Conservation (phyloP, 1,140 invertebrate genomes). For the Melanaphis sacchari region DNA sequence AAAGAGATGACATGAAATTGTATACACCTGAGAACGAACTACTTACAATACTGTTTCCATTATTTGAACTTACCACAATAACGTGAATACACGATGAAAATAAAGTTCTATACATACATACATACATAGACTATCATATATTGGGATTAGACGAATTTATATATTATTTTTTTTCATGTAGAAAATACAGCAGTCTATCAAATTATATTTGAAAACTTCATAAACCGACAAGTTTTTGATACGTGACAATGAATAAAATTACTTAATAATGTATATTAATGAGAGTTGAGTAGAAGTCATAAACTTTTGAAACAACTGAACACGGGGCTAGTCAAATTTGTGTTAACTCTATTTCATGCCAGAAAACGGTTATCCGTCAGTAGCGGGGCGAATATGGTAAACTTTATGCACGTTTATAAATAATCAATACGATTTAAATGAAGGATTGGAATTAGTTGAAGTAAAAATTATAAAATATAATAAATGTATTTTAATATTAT, state of each 20-base stretch:
- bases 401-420: neutral
- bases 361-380: neutral
- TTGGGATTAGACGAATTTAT: neutral
- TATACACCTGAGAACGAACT: neutral
- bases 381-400: too few relatives aligned
- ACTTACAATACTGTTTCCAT: neutral
- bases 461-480: neutral
- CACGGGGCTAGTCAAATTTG: neutral
- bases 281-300: neutral
- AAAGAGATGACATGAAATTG: neutral
- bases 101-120: neutral
- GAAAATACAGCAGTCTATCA: neutral
- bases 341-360: neutral
- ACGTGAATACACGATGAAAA: too few relatives aligned
- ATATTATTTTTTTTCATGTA: neutral
- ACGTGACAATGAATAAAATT: neutral
- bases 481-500: neutral
- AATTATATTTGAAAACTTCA: constrained; percentile 13
- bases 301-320: neutral
- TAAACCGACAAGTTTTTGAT: neutral
- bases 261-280: neutral
- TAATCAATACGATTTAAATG: neutral
- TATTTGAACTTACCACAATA: neutral
- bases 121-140: neutral
- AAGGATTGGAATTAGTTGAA: neutral